phyloP scores from a whole-genome alignment of 92 coral and sea anemone species.

The Pocillopora grandis region DNA sequence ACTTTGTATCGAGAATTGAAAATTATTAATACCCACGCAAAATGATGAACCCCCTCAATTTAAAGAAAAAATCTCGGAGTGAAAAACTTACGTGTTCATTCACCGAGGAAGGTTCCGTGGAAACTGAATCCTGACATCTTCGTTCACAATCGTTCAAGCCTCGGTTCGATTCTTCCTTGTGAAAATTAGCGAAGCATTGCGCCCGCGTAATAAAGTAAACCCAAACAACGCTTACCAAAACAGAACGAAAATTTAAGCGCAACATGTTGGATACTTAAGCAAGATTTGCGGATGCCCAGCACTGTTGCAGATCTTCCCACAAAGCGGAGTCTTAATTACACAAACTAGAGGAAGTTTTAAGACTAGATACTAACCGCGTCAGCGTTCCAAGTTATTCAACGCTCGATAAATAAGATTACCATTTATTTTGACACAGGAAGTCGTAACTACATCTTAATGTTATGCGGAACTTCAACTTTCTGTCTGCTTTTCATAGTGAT shows the following conservation, averaged over 20 bases:
- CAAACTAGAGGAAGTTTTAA: not conserved
- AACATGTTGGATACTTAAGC: not conserved
- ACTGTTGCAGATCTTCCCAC: not conserved
- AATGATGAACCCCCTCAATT: not conserved
- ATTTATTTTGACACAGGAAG: not conserved
- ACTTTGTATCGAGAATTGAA: too few relatives aligned
- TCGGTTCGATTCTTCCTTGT: not conserved
- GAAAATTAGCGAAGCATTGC: not conserved
- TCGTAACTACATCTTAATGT: not conserved
- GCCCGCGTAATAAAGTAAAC: not conserved
- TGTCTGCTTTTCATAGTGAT: not conserved
- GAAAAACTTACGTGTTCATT: constrained; percentile 6
- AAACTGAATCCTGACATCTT: not conserved
- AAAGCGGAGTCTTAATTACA: not conserved
- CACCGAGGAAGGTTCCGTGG: not conserved
- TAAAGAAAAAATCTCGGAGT: not conserved
- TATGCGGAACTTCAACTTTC: not conserved
- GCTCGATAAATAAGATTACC: not conserved
- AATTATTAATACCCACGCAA: too few relatives aligned
- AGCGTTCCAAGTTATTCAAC: not conserved
- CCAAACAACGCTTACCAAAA: not conserved
- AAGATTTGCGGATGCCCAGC: not conserved
- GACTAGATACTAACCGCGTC: not conserved
- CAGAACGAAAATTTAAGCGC: not conserved
- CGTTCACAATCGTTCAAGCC: not conserved